Conservation (phyloP, 92 coral and sea anemone genomes). For the Zoanthus solanderi region DNA sequence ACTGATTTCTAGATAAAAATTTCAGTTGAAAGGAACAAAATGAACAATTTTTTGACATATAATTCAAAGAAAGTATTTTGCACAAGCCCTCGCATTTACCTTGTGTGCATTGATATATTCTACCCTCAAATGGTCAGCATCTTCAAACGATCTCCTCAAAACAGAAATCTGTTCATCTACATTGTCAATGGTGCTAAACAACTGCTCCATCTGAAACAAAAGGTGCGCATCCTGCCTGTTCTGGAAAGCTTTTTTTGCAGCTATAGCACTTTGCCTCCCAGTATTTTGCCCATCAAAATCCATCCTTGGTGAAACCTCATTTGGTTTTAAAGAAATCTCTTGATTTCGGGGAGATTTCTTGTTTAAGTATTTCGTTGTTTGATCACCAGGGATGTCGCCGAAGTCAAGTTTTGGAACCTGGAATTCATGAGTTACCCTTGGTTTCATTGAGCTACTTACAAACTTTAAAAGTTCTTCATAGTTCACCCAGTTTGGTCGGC, state of each 20-base stretch:
- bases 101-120: conserved; percentile 73
- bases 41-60: no score
- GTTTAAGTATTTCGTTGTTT: conserved; percentile 49
- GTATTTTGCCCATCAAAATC: conserved; percentile 48
- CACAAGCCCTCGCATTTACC: conserved; percentile 46
- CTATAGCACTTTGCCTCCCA: conserved; percentile 83
- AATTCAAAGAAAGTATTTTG: no score
- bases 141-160: conserved; percentile 66
- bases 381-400: conserved; percentile 57
- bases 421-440: conserved; percentile 44
- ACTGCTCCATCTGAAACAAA: conserved; percentile 76
- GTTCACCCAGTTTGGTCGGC: conserved; percentile 86
- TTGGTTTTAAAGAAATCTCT: conserved; percentile 79
- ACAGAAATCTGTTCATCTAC: conserved; percentile 53
- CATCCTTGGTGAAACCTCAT: conserved; percentile 79
- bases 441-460: conserved; percentile 62
- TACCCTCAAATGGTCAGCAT: conserved; percentile 51
- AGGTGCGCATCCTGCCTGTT: conserved; percentile 82
- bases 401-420: conserved; percentile 70
- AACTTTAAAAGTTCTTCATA: conserved; percentile 85
- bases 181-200: conserved; percentile 58
- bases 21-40: no score
- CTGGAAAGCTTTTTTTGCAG: conserved; percentile 77
- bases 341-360: conserved; percentile 55
- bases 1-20: no score